Evolutionary conservation across 1,140 invertebrate species (phyloP), one percentile per base, ranked within the genome.

Genomic region (Ectropis grisescens): DNA sequence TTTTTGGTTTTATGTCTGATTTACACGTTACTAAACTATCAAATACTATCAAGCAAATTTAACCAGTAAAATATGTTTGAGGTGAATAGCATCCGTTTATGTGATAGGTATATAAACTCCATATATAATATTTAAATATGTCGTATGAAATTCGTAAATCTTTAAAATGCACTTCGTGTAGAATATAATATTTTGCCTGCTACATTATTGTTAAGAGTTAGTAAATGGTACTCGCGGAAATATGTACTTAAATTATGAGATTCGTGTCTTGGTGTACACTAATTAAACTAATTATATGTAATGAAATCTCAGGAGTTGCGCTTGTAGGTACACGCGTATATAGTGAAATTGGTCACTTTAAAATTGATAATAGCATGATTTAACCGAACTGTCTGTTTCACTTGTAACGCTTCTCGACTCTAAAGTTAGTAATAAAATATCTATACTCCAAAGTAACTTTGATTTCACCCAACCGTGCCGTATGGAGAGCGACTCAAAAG

Each of bases 391-490:
- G 46, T 52, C 55, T 58, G 49, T 44, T 55, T 58, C 55, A 51
- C 54, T 58, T 39, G 58, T 67, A 75, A 70, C 24, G 24, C 55
- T 66, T 75, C 66, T 72, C n/a, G n/a, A n/a, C 61, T 72, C 52
- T 69, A 62, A 76, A 61, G 48, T 66, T 78, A 78, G 71, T 76
- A 81, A 78, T 81, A 81, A 81, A 81, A 58, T 78, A 70, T 70
- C 65, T 78, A 62, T 80, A 81, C 57, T 81, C 76, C 70, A 78
- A 76, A 78, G 72, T 81, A 72, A 75, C 65, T 74, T 78, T 81
- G 58, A 78, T 81, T 81, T 74, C 67, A 76, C 65, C 67, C 58
- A 48, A 57, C 60, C 53, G 34, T 50, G 69, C 59, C 68, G 67
- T 50, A 58, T 58, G 67, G 70, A 61, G 72, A 58, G 68, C 65